Base-by-base conservation (phyloP, 2,888 invertebrate genomes). In the Uropetala carovei region DNA sequence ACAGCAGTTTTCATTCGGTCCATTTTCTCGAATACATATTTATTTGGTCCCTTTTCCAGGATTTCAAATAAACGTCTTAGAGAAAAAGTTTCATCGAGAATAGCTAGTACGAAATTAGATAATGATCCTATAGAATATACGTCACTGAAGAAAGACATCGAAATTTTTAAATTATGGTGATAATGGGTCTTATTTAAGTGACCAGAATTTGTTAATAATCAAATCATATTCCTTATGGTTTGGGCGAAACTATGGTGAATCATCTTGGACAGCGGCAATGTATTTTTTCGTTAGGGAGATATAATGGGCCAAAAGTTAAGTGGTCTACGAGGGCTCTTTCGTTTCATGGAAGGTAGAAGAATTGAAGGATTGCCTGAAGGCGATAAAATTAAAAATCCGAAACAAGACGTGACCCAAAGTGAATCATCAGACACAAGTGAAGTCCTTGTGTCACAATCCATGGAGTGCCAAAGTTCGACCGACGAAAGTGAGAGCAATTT, bases 321-420 rank as follows among this genome's bases (percentile, higher is more conserved):
- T 89, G 89, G 89, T 43, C 89, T 89, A 64, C 60, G 89, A 64
- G 89, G 89, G 64, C 64, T 89, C 30, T 89, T 89, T 89, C 89
- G 89, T 89, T 89, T 89, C 64, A 89, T 89, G 89, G 89, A 89
- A 89, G 89, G 89, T 43, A 89, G 89, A 64, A 60, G 89, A 89
- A 89, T 89, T 59, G 89, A 89, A 43, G 60, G 89, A n/a, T 64
- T 58, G 89, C 30, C 89, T 13, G 89, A 89, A 89, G n/a, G 89
- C 18, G 89, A 89, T 30, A 43, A 27, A 11, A 14, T 64, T 13
- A 43, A 30, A 43, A 89, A 64, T 56, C 64, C 89, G 10, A 30
- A 64, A 68, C 43, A 30, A 18, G 64, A 64, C 8, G 43, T 89
- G 64, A 64, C 89, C n/a, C 89, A 64, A n/a, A 89, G 89, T 43